Percentiles rank a stretch among this genome's conserved stretches.
Evolutionary conservation across 2,888 invertebrate genomes (phyloP).

Genomic region (Pyrrhosoma nymphula): DNA sequence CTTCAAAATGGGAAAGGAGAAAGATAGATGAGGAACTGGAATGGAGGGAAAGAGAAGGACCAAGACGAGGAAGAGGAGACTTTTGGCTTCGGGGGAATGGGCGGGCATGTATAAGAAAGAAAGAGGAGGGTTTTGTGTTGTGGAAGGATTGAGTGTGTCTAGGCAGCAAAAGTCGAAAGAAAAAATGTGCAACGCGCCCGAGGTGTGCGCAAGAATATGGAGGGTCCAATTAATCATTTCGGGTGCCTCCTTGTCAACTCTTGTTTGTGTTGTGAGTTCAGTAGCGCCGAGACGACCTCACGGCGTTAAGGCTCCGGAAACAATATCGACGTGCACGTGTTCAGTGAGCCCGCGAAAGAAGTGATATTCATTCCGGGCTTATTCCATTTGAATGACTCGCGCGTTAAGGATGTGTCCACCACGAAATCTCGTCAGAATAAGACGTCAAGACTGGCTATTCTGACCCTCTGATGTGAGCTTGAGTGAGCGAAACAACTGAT

Average conservation of each 20-base stretch:
- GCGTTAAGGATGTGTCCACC: background rate
- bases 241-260: conserved; percentile 19
- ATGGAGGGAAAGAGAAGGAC: background rate
- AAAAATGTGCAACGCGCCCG: background rate
- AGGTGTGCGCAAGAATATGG: background rate
- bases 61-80: background rate
- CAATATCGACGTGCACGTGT: background rate
- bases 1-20: conserved; percentile 28
- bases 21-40: conserved; percentile 58
- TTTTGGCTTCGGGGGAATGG: background rate
- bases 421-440: background rate
- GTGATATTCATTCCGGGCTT: background rate
- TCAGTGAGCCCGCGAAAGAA: background rate
- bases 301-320: conserved; percentile 9
- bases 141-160: background rate
- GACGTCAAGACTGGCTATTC: background rate
- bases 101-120: background rate
- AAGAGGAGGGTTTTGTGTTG: background rate
- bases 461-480: background rate
- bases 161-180: background rate
- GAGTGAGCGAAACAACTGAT: background rate
- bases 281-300: conserved; percentile 43
- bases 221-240: conserved; percentile 25
- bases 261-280: conserved; percentile 59
- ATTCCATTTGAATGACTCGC: background rate